These are phyloP conservation scores for Platorchestia sp. DNA, from an alignment of 1,140 invertebrate genomes.

Conservation along the genomic window DNA sequence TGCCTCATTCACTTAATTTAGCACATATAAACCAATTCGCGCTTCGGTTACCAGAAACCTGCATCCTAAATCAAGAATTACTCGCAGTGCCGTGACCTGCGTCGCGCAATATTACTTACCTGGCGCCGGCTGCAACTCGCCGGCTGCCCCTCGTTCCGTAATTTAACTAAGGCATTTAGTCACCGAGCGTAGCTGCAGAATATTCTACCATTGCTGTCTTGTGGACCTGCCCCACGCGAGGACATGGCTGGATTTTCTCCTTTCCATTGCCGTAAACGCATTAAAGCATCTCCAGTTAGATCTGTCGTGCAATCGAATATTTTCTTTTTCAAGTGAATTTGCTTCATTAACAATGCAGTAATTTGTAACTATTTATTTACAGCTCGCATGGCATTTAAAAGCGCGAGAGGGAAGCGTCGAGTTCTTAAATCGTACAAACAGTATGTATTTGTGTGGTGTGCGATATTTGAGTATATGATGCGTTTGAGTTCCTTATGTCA, in stretches of 20 bases:
- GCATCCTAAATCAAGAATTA: background rate
- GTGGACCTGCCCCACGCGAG: background rate
- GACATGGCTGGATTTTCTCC: background rate
- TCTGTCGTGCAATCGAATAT: too few species aligned
- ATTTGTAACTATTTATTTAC: too few species aligned
- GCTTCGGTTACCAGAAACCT: background rate
- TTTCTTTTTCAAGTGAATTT: too few species aligned
- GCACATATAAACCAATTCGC: background rate
- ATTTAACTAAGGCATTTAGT: constrained; percentile 2
- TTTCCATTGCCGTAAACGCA: too few species aligned
- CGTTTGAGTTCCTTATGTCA: too few species aligned
- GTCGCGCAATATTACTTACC: background rate
- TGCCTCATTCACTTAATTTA: background rate
- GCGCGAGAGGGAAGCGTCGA: too few species aligned
- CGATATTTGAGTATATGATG: too few species aligned
- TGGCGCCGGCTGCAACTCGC: background rate
- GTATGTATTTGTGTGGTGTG: too few species aligned
- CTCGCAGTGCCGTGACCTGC: background rate
- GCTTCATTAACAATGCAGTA: too few species aligned
- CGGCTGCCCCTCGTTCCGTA: background rate
- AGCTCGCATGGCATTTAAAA: too few species aligned
- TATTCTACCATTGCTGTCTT: background rate
- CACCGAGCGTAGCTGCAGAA: background rate
- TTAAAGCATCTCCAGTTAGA: too few species aligned
- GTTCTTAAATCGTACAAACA: too few species aligned